Evolutionary conservation across 2,797 vertebrate genomes (phyloP).

Genomic region (Catharus ustulatus): DNA sequence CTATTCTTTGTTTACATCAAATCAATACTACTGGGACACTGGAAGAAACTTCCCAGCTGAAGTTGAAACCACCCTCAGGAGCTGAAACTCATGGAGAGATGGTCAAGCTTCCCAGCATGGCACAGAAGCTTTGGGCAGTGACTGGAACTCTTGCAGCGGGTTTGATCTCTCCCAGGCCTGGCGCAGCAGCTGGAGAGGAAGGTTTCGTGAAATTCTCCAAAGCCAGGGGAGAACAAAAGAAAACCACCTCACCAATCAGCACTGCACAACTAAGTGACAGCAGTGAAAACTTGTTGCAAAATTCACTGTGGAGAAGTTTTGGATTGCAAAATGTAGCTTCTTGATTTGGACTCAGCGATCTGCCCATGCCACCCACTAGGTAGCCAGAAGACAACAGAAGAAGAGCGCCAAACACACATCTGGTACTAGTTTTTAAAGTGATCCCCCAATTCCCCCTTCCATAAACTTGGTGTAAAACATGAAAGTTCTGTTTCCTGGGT

Average conservation of each 20-base stretch:
- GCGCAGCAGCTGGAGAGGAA: fast-evolving
- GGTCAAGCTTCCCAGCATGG: fast-evolving
- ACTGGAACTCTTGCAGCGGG: fast-evolving
- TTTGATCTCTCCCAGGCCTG: neutral
- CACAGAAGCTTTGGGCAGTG: fast-evolving
- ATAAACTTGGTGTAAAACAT: neutral
- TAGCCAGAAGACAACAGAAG: neutral
- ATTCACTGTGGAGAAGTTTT: neutral
- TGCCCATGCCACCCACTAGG: too few relatives aligned
- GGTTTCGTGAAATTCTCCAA: neutral
- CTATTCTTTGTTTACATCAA: neutral
- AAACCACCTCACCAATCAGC: neutral
- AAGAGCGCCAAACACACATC: neutral
- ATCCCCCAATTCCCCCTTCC: neutral
- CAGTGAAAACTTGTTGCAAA: fast-evolving
- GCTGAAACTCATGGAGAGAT: neutral
- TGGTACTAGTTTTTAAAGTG: neutral
- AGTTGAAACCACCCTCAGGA: fast-evolving
- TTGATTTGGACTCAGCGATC: neutral
- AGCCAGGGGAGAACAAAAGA: neutral
- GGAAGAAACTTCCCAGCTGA: neutral
- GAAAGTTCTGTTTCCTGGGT: fast-evolving
- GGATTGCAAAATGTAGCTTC: neutral
- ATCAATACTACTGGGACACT: neutral
- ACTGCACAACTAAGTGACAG: fast-evolving